phyloP scores from a whole-genome alignment of 2,888 invertebrate species.

The Tiliacea citrago region DNA sequence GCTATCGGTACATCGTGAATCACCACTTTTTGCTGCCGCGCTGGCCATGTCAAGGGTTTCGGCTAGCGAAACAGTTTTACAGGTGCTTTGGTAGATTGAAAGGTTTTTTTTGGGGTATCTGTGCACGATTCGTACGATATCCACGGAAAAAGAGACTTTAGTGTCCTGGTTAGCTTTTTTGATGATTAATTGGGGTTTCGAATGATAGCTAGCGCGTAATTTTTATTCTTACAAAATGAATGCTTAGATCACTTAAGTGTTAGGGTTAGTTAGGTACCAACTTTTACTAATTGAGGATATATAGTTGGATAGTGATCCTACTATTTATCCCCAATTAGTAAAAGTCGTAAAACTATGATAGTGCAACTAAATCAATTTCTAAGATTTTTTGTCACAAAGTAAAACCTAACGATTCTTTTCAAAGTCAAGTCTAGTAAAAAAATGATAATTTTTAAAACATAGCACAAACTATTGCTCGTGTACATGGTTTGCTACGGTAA shows the following conservation, averaged over 20 bases:
- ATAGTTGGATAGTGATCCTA: too few relatives aligned
- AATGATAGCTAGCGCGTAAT: not conserved
- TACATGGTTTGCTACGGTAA: not conserved
- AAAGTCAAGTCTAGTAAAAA: too few relatives aligned
- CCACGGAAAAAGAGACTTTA: not conserved
- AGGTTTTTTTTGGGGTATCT: not conserved
- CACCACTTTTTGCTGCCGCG: conserved; percentile 13
- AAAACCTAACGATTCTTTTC: too few relatives aligned
- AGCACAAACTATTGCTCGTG: too few relatives aligned
- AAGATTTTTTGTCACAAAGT: not conserved
- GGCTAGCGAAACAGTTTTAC: conserved; percentile 25
- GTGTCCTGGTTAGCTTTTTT: not conserved
- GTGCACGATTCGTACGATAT: not conserved
- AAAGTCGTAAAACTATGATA: not conserved
- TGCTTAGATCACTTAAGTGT: not conserved
- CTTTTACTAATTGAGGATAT: too few relatives aligned
- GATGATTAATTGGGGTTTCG: not conserved
- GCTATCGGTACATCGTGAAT: conserved; percentile 21
- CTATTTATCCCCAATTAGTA: too few relatives aligned
- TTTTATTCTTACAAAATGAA: not conserved
- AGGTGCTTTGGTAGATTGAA: not conserved
- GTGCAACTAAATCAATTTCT: not conserved
- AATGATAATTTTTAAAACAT: too few relatives aligned
- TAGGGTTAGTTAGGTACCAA: too few relatives aligned
- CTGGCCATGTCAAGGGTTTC: conserved; percentile 4